These are phyloP conservation scores for Enteromius treurensis DNA, from an alignment of 2,797 vertebrate species.

Conservation along the genomic window DNA sequence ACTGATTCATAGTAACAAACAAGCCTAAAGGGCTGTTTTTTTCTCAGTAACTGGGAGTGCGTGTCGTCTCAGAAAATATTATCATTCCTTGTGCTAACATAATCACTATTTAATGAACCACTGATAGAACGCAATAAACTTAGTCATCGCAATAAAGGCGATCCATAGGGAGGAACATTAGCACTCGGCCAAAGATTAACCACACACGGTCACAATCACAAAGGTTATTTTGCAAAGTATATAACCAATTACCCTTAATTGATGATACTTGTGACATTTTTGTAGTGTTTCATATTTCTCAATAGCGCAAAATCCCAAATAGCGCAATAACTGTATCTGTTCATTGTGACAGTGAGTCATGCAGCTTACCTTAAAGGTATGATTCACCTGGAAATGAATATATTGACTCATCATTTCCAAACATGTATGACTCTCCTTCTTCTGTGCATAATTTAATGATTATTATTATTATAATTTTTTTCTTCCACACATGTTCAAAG, in stretches of 20 bases:
- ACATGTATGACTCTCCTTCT: neutral
- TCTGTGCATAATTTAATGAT: neutral
- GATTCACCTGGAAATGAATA: neutral
- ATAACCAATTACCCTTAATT: neutral
- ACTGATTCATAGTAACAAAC: slow-evolving; percentile 26
- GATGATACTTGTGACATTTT: neutral
- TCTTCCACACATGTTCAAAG: neutral
- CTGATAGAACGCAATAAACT: slow-evolving; percentile 2
- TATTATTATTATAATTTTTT: neutral
- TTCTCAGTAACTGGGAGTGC: neutral
- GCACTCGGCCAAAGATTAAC: neutral
- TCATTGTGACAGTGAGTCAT: neutral
- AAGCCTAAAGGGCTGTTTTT: neutral
- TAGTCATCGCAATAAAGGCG: neutral
- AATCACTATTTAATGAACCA: slow-evolving; percentile 20
- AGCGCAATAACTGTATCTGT: neutral
- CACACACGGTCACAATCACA: neutral
- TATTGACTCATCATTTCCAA: neutral
- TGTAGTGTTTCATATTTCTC: neutral
- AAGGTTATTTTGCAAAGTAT: neutral
- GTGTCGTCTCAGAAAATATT: neutral
- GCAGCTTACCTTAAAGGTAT: neutral
- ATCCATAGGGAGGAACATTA: neutral
- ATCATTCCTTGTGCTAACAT: slow-evolving; percentile 19
- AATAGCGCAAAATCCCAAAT: neutral